Conservation (phyloP, 2,797 vertebrate genomes). For the Leptodactylus fallax region DNA sequence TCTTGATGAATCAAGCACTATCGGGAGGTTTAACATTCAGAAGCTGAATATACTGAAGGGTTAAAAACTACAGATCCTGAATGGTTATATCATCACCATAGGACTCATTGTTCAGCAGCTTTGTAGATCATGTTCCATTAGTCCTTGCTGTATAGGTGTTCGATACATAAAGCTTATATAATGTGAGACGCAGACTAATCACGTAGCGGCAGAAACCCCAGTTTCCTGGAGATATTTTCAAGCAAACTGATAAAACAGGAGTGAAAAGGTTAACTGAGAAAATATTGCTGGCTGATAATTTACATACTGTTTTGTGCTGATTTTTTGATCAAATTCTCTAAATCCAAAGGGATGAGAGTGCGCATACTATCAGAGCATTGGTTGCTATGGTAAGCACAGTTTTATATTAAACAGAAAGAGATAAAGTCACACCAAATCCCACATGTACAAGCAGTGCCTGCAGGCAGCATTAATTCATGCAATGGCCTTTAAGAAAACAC, state of each 20-base stretch:
- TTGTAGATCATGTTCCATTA: no score
- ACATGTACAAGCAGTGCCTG: conserved; percentile 57
- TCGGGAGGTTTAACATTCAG: no score
- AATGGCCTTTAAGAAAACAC: conserved; percentile 60
- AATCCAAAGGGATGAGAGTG: conserved; percentile 57
- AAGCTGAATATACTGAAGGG: no score
- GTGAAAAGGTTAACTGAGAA: conserved; percentile 49
- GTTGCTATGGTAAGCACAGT: conserved; percentile 64
- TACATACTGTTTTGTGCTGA: conserved; percentile 54
- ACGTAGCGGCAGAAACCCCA: not conserved
- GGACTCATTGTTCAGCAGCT: no score
- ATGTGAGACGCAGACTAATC: not conserved
- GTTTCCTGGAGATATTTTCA: not conserved
- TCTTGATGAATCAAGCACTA: no score
- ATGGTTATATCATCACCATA: no score
- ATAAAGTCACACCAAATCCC: conserved; percentile 63
- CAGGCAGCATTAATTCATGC: conserved; percentile 63
- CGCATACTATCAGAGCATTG: conserved; percentile 57
- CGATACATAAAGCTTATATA: not conserved
- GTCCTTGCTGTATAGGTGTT: no score
- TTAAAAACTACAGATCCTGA: no score
- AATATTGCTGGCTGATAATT: conserved; percentile 54
- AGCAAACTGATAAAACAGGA: conserved; percentile 15
- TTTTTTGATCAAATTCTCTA: conserved; percentile 60
- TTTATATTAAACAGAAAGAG: conserved; percentile 64